These are phyloP conservation scores for Magallana angulata DNA, from an alignment of 1,140 invertebrate genomes.

Conservation along the genomic window DNA sequence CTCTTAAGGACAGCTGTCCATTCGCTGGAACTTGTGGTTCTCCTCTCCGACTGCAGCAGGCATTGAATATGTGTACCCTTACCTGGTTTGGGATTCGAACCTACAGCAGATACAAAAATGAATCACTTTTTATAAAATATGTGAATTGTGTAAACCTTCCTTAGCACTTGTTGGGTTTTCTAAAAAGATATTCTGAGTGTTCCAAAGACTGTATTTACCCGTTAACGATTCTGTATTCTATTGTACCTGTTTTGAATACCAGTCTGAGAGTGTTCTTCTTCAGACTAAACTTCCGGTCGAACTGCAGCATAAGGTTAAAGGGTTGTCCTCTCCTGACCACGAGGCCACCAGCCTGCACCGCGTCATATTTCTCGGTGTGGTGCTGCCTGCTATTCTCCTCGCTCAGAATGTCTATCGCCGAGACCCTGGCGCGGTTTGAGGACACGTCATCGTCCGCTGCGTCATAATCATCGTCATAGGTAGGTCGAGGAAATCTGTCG, in stretches of 20 bases:
- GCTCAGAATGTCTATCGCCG: slow-evolving; percentile 45
- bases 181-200: no score
- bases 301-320: slow-evolving; percentile 44
- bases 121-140: background rate
- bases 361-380: slow-evolving; percentile 52
- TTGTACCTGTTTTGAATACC: slow-evolving; percentile 46
- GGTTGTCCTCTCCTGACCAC: slow-evolving; percentile 55
- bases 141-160: no score
- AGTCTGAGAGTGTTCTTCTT: slow-evolving; percentile 46
- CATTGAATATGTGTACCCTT: slow-evolving; percentile 56
- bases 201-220: no score
- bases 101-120: background rate
- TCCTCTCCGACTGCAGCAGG: slow-evolving; percentile 12
- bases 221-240: no score
- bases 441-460: background rate
- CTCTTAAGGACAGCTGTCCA: slow-evolving; percentile 50
- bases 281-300: slow-evolving; percentile 41
- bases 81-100: slow-evolving; percentile 51
- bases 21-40: slow-evolving; percentile 19
- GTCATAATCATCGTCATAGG: background rate
- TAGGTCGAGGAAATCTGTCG: no score
- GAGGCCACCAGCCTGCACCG: slow-evolving; percentile 24
- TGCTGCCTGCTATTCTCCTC: slow-evolving; percentile 46
- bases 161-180: no score
- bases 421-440: slow-evolving; percentile 22